Conservation (phyloP, 2,888 invertebrate species). For the Abrostola tripartita region DNA sequence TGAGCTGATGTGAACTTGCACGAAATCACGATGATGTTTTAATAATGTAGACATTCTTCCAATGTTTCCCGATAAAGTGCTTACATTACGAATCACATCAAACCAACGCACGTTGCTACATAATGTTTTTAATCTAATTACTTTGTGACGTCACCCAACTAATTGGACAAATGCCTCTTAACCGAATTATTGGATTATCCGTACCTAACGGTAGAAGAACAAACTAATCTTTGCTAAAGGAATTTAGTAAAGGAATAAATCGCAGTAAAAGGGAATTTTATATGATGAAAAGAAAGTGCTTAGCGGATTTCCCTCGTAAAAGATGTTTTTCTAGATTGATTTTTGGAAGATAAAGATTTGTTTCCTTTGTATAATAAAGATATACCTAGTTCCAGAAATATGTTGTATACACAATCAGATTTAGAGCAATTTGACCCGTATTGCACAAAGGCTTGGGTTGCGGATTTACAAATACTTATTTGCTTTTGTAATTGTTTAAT, state of each 20-base stretch:
- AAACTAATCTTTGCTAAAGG: conserved; percentile 13
- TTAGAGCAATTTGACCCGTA: too few species aligned
- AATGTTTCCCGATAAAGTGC: not conserved
- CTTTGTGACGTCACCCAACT: conserved; percentile 6
- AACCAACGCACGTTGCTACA: not conserved
- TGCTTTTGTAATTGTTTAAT: too few species aligned
- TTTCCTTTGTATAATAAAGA: not conserved
- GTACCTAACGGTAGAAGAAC: conserved; percentile 12
- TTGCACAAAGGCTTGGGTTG: too few species aligned
- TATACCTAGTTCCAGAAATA: too few species aligned
- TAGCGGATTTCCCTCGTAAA: conserved; percentile 18
- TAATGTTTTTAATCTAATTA: conserved; percentile 26
- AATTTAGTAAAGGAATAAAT: conserved; percentile 11
- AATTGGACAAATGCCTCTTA: conserved; percentile 31
- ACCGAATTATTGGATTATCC: conserved; percentile 39
- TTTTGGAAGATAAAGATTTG: not conserved
- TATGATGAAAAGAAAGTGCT: conserved; percentile 17
- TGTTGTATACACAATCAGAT: too few species aligned
- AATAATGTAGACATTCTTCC: too few species aligned
- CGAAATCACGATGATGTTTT: too few species aligned
- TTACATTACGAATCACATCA: not conserved
- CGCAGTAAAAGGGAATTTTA: conserved; percentile 22
- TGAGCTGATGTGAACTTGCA: too few species aligned
- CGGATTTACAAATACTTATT: too few species aligned
- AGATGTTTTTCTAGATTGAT: conserved; percentile 17